A percentile compares a stretch with the other conserved stretches of the same genome.
These are phyloP conservation scores for Myopa testacea DNA, from an alignment of 2,888 invertebrate species.

Conservation along the genomic window DNA sequence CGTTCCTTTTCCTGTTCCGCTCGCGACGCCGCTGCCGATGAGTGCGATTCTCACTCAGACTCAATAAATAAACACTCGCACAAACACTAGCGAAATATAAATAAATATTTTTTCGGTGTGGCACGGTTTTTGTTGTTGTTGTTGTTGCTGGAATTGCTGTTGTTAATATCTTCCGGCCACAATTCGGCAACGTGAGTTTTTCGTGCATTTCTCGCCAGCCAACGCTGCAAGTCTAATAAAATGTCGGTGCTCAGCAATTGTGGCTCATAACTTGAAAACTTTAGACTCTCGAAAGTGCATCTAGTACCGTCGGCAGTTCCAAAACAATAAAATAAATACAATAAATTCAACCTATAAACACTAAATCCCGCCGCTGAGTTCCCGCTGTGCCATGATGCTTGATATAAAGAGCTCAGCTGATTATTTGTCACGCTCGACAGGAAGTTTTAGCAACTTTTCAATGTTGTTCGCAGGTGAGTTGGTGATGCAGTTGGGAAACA, in stretches of 20 bases:
- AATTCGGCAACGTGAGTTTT: constrained; percentile 45
- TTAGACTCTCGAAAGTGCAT: constrained; percentile 1
- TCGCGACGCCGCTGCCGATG: constrained; percentile 42
- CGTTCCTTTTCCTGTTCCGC: constrained; percentile 69
- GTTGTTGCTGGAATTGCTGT: constrained; percentile 40
- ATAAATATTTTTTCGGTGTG: constrained; percentile 36
- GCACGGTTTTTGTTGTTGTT: constrained; percentile 18
- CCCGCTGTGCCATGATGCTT: constrained; percentile 74
- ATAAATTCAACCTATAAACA: constrained; percentile 1
- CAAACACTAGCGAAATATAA: constrained; percentile 33
- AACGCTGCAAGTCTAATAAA: background rate
- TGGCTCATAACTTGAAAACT: constrained; percentile 12
- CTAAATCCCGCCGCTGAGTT: constrained; percentile 5
- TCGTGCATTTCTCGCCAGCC: background rate
- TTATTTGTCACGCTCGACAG: constrained; percentile 86
- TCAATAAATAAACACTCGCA: background rate
- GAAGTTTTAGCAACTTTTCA: constrained; percentile 93
- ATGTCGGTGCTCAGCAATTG: constrained; percentile 9
- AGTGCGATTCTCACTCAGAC: constrained; percentile 6
- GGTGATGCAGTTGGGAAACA: background rate
- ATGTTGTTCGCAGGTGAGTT: constrained; percentile 91
- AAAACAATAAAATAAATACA: background rate
- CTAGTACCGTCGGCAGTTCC: constrained; percentile 56
- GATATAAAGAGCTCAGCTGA: constrained; percentile 93
- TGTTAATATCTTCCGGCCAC: constrained; percentile 59